Conservation (phyloP, 2,888 invertebrate genomes). For the Hypercompe scribonia region DNA sequence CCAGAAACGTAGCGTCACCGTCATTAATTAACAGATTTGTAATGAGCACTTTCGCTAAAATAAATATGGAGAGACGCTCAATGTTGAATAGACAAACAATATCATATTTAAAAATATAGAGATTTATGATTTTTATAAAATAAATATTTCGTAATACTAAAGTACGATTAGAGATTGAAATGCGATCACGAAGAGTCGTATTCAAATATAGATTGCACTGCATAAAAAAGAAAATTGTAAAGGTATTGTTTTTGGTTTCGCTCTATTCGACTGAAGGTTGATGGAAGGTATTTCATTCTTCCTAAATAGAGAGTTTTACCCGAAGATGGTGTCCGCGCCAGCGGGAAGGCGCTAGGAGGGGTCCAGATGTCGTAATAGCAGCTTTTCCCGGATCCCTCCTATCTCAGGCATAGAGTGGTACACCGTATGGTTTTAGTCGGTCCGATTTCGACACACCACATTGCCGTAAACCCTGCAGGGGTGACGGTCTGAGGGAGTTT, state of each 20-base stretch:
- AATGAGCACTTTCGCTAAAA: constrained; percentile 39
- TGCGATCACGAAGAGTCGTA: not conserved
- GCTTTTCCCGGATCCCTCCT: too few species aligned
- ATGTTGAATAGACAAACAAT: not conserved
- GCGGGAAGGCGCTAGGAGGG: too few species aligned
- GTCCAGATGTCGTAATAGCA: too few species aligned
- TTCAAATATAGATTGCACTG: not conserved
- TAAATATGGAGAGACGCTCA: constrained; percentile 18
- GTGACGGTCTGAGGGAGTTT: too few species aligned
- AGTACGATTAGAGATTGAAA: not conserved
- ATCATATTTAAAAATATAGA: not conserved
- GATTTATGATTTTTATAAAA: not conserved
- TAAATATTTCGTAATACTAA: not conserved
- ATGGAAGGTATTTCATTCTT: not conserved
- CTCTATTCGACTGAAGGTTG: not conserved
- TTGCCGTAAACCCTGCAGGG: too few species aligned
- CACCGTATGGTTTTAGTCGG: too few species aligned
- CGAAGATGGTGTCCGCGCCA: too few species aligned
- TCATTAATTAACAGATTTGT: constrained; percentile 45
- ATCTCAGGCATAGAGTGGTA: too few species aligned
- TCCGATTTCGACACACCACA: too few species aligned
- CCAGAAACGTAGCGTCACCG: constrained; percentile 21
- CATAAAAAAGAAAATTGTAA: too few species aligned
- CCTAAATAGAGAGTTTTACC: too few species aligned
- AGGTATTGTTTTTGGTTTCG: too few species aligned